Conservation (phyloP, 2,113 vertebrate species). For the Oreochromis niloticus region DNA sequence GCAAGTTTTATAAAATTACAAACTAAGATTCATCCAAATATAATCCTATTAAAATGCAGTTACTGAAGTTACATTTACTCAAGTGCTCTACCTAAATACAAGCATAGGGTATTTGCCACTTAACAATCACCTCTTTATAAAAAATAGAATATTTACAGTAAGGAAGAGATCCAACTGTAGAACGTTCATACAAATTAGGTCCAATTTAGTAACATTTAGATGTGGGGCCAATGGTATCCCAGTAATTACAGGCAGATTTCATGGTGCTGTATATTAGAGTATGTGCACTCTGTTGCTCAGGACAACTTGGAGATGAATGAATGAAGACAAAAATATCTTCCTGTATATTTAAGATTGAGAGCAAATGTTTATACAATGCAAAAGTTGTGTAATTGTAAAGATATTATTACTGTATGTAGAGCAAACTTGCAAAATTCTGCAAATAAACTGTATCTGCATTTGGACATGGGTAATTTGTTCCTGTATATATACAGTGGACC, state of each 20-base stretch:
- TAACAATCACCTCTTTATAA: background rate
- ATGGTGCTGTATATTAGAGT: background rate
- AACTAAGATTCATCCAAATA: background rate
- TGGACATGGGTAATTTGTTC: background rate
- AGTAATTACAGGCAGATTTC: background rate
- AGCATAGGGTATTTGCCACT: background rate
- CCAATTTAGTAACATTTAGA: background rate
- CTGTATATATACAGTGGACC: background rate
- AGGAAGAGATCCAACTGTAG: background rate
- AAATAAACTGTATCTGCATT: background rate
- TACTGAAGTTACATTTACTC: background rate
- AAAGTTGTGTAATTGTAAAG: background rate
- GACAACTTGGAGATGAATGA: background rate
- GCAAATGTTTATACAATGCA: background rate
- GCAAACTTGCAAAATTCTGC: background rate
- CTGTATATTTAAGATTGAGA: background rate
- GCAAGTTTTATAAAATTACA: background rate
- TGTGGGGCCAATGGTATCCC: background rate
- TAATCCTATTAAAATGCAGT: background rate
- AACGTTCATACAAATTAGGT: background rate
- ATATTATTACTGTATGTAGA: rapidly evolving
- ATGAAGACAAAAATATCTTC: background rate
- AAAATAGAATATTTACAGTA: background rate
- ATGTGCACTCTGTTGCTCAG: background rate
- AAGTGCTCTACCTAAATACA: background rate